These are phyloP conservation scores for Cyprinella venusta DNA, from an alignment of 2,797 vertebrate species.

Conservation along the genomic window DNA sequence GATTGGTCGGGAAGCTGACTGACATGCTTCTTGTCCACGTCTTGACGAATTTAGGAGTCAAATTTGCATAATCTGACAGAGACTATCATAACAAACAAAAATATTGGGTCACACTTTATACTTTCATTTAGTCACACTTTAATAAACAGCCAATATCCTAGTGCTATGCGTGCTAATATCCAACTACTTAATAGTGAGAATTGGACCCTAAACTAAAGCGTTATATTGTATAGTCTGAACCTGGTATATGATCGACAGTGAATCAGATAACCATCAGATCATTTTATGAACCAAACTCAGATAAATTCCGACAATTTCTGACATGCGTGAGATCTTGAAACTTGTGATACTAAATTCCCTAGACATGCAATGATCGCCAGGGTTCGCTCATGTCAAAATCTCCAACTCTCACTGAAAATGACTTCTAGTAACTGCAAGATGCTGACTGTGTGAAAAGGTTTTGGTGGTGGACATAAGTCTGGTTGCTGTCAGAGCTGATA, in stretches of 20 bases:
- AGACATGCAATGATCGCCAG: neutral
- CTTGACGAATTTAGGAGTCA: no score
- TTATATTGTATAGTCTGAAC: neutral
- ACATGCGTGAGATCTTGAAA: neutral
- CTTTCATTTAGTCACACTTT: no score
- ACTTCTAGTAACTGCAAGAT: neutral
- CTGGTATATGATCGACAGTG: neutral
- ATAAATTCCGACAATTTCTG: neutral
- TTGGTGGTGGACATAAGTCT: neutral
- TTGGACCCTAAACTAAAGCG: no score
- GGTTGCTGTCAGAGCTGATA: neutral
- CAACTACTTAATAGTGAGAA: no score
- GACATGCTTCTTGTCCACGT: neutral
- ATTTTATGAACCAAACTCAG: neutral
- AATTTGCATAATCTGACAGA: neutral
- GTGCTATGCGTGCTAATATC: no score
- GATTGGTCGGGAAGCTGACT: neutral
- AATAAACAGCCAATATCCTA: no score
- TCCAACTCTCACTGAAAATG: neutral
- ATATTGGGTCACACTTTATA: no score
- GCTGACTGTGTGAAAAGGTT: neutral
- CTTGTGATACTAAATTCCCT: no score
- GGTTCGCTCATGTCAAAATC: neutral
- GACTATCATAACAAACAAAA: no score
- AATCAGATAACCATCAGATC: neutral